Conservation (phyloP, 2,113 vertebrate genomes). For the Rhynchomys soricoides region DNA sequence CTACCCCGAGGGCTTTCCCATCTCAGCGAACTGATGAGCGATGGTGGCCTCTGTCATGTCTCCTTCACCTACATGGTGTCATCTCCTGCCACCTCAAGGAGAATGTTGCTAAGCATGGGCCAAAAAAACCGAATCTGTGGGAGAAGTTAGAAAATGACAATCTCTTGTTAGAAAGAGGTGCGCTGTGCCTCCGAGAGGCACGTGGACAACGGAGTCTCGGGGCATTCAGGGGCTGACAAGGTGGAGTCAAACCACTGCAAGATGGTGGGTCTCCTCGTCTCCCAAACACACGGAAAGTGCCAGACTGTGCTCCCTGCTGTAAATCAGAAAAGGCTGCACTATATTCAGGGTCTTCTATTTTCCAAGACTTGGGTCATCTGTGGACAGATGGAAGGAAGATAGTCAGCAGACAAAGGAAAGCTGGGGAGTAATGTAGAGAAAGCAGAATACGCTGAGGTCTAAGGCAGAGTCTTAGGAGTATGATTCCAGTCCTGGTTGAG, state of each 20-base stretch:
- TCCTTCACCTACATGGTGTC: conserved; percentile 84
- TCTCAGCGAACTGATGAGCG: conserved; percentile 82
- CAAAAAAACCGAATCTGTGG: neutral
- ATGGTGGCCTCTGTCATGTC: conserved; percentile 84
- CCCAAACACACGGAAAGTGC: neutral
- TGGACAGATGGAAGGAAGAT: conserved; percentile 47
- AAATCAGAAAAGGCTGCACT: neutral
- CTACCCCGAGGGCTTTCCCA: conserved; percentile 82
- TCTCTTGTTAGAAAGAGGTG: conserved; percentile 52
- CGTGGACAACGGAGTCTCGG: neutral
- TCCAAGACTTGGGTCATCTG: neutral
- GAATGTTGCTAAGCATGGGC: conserved; percentile 56
- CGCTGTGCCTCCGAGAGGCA: neutral
- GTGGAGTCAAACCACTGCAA: conserved; percentile 13
- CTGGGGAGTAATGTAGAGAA: conserved; percentile 46
- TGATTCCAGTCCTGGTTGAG: neutral
- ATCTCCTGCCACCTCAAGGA: conserved; percentile 85
- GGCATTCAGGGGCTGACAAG: neutral
- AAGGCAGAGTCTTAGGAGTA: neutral
- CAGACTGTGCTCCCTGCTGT: neutral
- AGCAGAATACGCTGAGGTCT: conserved; percentile 25
- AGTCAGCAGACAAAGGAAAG: conserved; percentile 29
- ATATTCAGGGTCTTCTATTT: conserved; percentile 16
- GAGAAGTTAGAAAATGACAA: conserved; percentile 57
- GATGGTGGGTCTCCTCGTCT: neutral